Base-by-base conservation (phyloP, 2,797 vertebrate genomes). In the Loriculus beryllinus region DNA sequence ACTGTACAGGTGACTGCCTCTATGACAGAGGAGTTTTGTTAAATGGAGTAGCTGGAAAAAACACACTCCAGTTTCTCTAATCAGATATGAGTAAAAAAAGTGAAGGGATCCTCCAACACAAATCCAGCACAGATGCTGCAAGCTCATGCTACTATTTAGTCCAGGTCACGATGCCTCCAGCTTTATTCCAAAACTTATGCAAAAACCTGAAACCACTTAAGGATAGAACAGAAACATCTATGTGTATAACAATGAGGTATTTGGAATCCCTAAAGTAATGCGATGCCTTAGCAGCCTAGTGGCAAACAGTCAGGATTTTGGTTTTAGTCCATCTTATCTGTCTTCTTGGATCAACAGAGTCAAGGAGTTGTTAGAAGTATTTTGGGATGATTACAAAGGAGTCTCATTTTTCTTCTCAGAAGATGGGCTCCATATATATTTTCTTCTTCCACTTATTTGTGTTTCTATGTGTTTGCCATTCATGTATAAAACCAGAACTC, bases 191-290 rank as follows among this genome's bases (percentile, higher is more conserved):
- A 87, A 95, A 89, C 82, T 93, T 81, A 87, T 16, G 45, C 4
- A 12, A 95, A 96, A 94, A 93, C 82, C 94, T 96, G 94, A 96
- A 96, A 95, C 75, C 79, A 95, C 82, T 96, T 92, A 89, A 91
- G 65, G 28, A 33, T 3, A 93, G 86, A 94, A 87, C 86, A 95
- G 88, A 83, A 96, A 93, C 86, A 91, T 91, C 54, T 80, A 91
- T 88, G 60, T 62, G 35, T 49, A 56, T 89, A 94, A 92, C 76
- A 87, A 65, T 25, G 64, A 90, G 75, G 31, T 49, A 84, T 67
- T 71, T 80, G 69, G 77, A 89, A 85, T 43, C 52, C 59, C 64
- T 68, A 77, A 90, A 83, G 42, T 29, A 85, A 85, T 12, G 29
- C 42, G 42, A 86, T 82, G 79, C 22, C 39, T 91, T 69, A 91